A percentile compares a stretch with the other conserved stretches of the same genome.
These are phyloP conservation scores for Melanotus villosus DNA, from an alignment of 2,888 invertebrate species.

Conservation along the genomic window DNA sequence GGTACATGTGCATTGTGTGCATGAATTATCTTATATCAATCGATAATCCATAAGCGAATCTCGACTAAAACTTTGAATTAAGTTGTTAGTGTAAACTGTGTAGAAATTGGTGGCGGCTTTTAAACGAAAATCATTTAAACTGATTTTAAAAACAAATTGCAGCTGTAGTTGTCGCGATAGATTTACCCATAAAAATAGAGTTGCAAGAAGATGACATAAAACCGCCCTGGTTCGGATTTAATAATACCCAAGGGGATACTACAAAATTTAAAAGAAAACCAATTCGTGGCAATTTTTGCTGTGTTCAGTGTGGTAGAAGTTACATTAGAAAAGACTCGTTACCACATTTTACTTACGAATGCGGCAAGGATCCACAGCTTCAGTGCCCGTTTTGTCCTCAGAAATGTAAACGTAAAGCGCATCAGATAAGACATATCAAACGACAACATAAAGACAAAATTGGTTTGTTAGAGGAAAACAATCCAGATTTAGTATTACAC, in stretches of 20 bases:
- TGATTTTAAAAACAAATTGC: conserved; percentile 21
- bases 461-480: conserved; percentile 67
- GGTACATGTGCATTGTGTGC: too few species aligned
- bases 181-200: conserved; percentile 62
- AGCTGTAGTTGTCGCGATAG: conserved; percentile 36
- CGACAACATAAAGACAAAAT: conserved; percentile 71
- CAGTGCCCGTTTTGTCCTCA: conserved; percentile 77
- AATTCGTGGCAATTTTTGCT: conserved; percentile 47
- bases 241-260: too few species aligned
- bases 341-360: conserved; percentile 70
- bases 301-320: conserved; percentile 1
- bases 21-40: too few species aligned
- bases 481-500: conserved; percentile 45
- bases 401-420: too few species aligned
- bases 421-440: conserved; percentile 68
- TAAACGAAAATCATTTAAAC: not conserved
- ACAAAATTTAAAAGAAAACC: conserved; percentile 60
- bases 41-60: too few species aligned
- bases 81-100: not conserved
- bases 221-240: conserved; percentile 48
- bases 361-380: conserved; percentile 77
- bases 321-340: conserved; percentile 45
- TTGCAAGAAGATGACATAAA: conserved; percentile 55
- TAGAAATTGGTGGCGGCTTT: conserved; percentile 24
- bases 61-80: too few species aligned